Base-by-base conservation (phyloP, 2,113 vertebrate species). In the Ophiodon elongatus region DNA sequence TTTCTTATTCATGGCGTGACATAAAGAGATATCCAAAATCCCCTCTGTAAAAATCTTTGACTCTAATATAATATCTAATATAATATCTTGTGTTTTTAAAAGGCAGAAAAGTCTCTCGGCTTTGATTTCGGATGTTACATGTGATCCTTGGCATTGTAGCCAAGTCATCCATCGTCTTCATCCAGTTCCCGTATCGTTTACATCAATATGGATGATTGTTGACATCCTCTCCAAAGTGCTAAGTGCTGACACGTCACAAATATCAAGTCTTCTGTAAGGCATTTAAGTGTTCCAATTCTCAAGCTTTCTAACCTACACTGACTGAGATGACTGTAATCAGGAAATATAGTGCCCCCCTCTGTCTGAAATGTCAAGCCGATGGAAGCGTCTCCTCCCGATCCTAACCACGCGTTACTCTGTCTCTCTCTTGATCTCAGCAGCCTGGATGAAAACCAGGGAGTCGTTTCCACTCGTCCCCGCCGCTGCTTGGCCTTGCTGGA, bases 341-440 rank as follows among this genome's bases (percentile, higher is more conserved):
- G 15, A 23, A 6, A 50, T 68, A 31, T 0, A 31, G 23, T 4
- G 21, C 10, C 37, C 8, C 21, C 41, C 62, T 41, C 10, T 14
- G 4, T 56, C 15, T 21, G 15, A 47, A 39, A 27, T 54, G 2
- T 87, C 63, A 81, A 13, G 59, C 43, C 29, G 63, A 9, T n/a
- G 45, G 35, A 37, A 57, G 45, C 1, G n/a, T 13, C 35, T 85
- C 79, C 50, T 82, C 82, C 59, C 82, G 2, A 60, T 27, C 19
- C 75, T 85, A 1, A 88, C 52, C 59, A 21, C 11, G 3, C 54
- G 54, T 3, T 64, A 47, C 57, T 73, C 85, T 21, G 47, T 8
- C 54, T 84, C 77, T 29, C 50, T 29, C 69, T 84, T 88, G n/a
- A 80, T 64, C 21, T 82, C 79, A 3, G 64, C 37, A 5, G 73